Conservation (phyloP, 2,797 vertebrate genomes). For the Eurystomus glaucurus region DNA sequence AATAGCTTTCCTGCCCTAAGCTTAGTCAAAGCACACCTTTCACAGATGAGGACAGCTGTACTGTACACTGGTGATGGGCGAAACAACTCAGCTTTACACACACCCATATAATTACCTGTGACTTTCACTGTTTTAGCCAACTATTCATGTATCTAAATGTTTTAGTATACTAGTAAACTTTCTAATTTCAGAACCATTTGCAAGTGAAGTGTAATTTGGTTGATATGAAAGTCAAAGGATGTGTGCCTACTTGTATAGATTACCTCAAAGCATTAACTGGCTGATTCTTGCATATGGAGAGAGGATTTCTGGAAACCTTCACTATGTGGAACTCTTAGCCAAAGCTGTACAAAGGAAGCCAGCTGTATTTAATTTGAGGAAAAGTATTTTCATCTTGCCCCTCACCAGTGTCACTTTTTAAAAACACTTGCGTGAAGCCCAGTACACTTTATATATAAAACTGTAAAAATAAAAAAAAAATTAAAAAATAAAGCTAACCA, state of each 20-base stretch:
- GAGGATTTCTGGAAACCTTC: slow-evolving; percentile 47
- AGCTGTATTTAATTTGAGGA: slow-evolving; percentile 48
- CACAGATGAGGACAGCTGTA: slow-evolving; percentile 77
- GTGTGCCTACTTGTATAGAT: slow-evolving; percentile 55
- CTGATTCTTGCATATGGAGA: slow-evolving; percentile 21
- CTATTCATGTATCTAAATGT: slow-evolving; percentile 70
- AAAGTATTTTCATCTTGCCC: slow-evolving; percentile 54
- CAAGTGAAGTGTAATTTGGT: slow-evolving; percentile 41
- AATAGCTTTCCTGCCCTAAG: slow-evolving; percentile 81
- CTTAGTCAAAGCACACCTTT: slow-evolving; percentile 85
- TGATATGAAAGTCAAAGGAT: slow-evolving; percentile 42
- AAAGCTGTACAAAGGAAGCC: slow-evolving; percentile 70
- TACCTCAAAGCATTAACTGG: slow-evolving; percentile 40
- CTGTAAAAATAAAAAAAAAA: slow-evolving; percentile 54
- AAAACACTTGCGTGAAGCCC: slow-evolving; percentile 66
- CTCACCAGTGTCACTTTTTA: slow-evolving; percentile 76
- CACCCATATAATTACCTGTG: slow-evolving; percentile 44
- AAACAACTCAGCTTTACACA: slow-evolving; percentile 75
- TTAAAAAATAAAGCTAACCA: slow-evolving; percentile 13
- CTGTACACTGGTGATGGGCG: slow-evolving; percentile 84
- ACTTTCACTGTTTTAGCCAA: slow-evolving; percentile 67
- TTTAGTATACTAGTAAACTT: slow-evolving; percentile 66
- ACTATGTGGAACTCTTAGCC: slow-evolving; percentile 60
- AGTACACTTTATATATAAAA: slow-evolving; percentile 76
- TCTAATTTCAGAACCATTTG: slow-evolving; percentile 71